Base-by-base conservation (phyloP, 1,140 invertebrate species). In the Nebria ingens region DNA sequence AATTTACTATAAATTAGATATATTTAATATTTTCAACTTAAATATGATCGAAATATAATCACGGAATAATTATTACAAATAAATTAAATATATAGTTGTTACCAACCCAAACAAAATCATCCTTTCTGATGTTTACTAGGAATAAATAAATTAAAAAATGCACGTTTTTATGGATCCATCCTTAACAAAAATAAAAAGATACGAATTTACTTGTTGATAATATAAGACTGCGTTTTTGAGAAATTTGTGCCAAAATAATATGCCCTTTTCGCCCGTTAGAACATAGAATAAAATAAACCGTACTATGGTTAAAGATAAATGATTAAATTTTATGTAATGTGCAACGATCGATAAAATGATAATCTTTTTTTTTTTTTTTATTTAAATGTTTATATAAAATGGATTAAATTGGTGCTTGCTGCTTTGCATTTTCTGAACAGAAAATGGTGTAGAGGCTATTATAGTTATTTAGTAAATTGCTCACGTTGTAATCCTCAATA, bases 331-430 rank as follows among this genome's bases (percentile, higher is more conserved):
- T 34, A 34, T 34, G 6, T n/a, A 34, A 34, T 9, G 25, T 34
- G n/a, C n/a, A 34, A 34, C 6, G 25, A 34, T 9, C 25, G n/a
- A n/a, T 34, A n/a, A 9, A 34, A 34, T 9, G 25, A 34, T 9
- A 34, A 34, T 9, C 6, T n/a, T 9, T 6, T 34, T 6, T 34
- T 34, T 34, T 34, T 34, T 6, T 34, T 9, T 34, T 9, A 34
- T 34, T 34, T 34, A 34, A 9, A 34, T 34, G 25, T 34, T 34
- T 9, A 34, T 34, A 34, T 34, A 9, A 17, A 9, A 45, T 12
- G 9, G 40, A 11, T 45, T 9, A 45, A 45, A 45, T 45, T 17
- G 40, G 40, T 45, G 40, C 40, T 45, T 45, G 40, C 40, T 45
- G 40, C 40, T 45, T 45, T 29, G 13, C 13, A 29, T 45, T 45